Conservation (phyloP, 1,140 invertebrate species). For the Argopecten irradians region DNA sequence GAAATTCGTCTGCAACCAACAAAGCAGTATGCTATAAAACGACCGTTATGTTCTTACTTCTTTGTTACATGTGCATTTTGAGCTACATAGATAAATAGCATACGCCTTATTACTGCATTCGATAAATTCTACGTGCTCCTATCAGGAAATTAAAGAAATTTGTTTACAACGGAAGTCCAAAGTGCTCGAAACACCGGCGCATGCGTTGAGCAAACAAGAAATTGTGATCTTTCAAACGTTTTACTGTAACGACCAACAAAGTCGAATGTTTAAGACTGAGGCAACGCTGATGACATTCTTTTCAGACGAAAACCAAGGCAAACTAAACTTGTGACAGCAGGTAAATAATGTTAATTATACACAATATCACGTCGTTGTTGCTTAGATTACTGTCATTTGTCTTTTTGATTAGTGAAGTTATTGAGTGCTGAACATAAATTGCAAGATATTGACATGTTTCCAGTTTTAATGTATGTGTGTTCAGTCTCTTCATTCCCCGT, state of each 20-base stretch:
- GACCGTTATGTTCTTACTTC: background rate
- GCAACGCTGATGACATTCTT: background rate
- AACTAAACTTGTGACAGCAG: background rate
- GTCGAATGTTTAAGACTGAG: background rate
- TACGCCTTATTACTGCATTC: too few relatives aligned
- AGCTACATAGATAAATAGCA: background rate
- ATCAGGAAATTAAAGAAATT: background rate
- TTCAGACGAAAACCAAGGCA: background rate
- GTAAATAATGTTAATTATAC: background rate
- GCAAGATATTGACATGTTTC: too few relatives aligned
- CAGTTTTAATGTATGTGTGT: too few relatives aligned
- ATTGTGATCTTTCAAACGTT: background rate
- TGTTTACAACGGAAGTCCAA: background rate
- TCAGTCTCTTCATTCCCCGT: too few relatives aligned
- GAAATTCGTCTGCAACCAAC: slow-evolving; percentile 12
- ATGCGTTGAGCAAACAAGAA: background rate
- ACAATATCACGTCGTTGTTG: too few relatives aligned
- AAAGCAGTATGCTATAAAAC: background rate
- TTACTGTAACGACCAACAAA: background rate
- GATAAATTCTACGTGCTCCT: too few relatives aligned
- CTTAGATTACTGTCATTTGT: too few relatives aligned
- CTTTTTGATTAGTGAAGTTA: too few relatives aligned
- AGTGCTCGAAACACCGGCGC: background rate
- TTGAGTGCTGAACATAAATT: too few relatives aligned
- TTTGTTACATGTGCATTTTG: background rate